Percentiles rank a stretch among this genome's conserved stretches.
These are phyloP conservation scores for Ranitomeya imitator DNA, from an alignment of 2,113 vertebrate species.

Conservation along the genomic window DNA sequence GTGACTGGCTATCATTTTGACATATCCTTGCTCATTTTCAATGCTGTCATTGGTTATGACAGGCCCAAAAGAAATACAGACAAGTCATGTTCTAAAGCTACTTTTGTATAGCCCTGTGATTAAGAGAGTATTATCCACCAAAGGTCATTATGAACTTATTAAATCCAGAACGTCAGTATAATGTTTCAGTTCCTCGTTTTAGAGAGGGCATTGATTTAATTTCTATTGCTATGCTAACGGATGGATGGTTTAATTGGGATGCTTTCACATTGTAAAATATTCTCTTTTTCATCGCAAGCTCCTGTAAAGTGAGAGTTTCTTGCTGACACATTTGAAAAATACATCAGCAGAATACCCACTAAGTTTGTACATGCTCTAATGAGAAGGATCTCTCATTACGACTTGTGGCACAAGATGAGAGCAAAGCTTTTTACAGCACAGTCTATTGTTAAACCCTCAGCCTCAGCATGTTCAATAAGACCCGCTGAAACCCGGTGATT, in stretches of 20 bases:
- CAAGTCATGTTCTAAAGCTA: not conserved
- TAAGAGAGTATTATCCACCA: not conserved
- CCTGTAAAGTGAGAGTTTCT: not conserved
- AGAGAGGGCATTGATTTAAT: not conserved
- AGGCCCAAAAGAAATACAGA: conserved; percentile 9
- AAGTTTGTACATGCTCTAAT: conserved; percentile 40
- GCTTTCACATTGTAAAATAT: conserved; percentile 17
- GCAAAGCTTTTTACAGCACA: not conserved
- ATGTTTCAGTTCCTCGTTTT: not conserved
- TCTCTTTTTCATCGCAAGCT: not conserved
- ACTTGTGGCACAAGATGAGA: conserved; percentile 11
- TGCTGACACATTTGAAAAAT: conserved; percentile 31
- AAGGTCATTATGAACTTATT: conserved; percentile 1
- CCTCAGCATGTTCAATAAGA: conserved; percentile 29
- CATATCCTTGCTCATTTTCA: not conserved
- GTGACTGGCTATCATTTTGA: not conserved
- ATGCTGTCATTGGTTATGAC: conserved; percentile 9
- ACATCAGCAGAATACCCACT: conserved; percentile 17
- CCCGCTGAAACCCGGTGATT: conserved; percentile 16
- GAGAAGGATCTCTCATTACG: conserved; percentile 20
- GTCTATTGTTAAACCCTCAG: conserved; percentile 42
- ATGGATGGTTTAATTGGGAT: not conserved
- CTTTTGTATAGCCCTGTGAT: not conserved
- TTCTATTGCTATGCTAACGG: not conserved
- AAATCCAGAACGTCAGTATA: not conserved